These are phyloP conservation scores for Limnodromus scolopaceus DNA, from an alignment of 2,797 vertebrate species.

Conservation along the genomic window DNA sequence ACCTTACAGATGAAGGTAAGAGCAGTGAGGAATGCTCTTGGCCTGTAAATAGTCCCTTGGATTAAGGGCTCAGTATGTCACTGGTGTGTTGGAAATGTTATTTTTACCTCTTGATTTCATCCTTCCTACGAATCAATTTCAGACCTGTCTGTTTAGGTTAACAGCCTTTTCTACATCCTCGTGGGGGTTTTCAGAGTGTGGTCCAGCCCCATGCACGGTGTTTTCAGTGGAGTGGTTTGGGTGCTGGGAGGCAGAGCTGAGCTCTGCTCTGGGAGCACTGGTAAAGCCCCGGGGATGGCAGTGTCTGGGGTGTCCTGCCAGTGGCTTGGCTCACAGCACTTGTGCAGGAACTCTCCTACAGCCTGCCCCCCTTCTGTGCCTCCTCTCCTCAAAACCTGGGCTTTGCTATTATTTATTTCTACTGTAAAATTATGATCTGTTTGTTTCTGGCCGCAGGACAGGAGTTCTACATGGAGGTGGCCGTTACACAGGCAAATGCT, in stretches of 20 bases:
- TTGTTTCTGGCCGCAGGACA: neutral
- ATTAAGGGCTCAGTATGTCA: neutral
- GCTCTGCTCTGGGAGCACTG: neutral
- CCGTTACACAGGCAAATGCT: neutral
- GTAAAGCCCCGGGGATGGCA: neutral
- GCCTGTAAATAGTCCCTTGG: neutral
- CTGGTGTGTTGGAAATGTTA: slow-evolving; percentile 21
- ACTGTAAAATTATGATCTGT: neutral
- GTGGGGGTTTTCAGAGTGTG: accelerated
- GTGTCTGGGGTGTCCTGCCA: accelerated
- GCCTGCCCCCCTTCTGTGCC: neutral
- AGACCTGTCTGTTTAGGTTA: neutral
- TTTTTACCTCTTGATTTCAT: slow-evolving; percentile 50
- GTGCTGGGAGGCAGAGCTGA: neutral
- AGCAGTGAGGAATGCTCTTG: neutral
- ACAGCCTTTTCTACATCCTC: neutral
- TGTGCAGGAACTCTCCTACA: neutral
- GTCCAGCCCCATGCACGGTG: accelerated
- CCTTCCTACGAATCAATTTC: neutral
- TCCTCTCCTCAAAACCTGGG: neutral
- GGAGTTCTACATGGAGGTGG: neutral
- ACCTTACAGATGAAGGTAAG: neutral
- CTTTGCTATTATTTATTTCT: neutral
- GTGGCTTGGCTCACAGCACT: neutral
- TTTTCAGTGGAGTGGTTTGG: neutral